Percentiles rank a stretch among this genome's conserved stretches.
Evolutionary conservation across 1,140 invertebrate genomes (phyloP).

Genomic region (Agraylea sexmaculata): DNA sequence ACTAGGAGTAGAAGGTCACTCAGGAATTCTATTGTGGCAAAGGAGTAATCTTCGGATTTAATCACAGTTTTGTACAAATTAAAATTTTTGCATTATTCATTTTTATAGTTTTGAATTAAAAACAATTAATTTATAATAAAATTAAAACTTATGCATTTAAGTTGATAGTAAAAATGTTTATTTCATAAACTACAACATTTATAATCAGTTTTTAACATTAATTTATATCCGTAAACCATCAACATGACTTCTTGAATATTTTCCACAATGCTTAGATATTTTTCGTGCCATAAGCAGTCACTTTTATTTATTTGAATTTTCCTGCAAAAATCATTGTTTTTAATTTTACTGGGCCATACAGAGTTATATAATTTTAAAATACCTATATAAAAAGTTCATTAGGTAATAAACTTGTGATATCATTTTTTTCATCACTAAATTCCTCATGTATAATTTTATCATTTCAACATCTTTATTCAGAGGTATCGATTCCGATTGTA

Average conservation of each 20-base stretch:
- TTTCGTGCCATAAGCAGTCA: conserved; percentile 27
- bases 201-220: conserved; percentile 13
- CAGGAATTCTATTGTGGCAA: too few relatives aligned
- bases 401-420: conserved; percentile 28
- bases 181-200: background rate
- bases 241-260: conserved; percentile 36
- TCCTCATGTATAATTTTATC: conserved; percentile 32
- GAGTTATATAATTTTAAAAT: conserved; percentile 5
- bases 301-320: background rate
- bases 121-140: background rate
- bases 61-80: too few relatives aligned
- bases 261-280: conserved; percentile 26
- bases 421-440: conserved; percentile 33
- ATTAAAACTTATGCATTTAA: background rate
- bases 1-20: too few relatives aligned
- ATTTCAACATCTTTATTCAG: conserved; percentile 37
- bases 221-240: conserved; percentile 32
- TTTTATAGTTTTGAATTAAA: too few relatives aligned
- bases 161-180: background rate
- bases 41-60: too few relatives aligned
- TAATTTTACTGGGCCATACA: background rate
- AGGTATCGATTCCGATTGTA: conserved; percentile 33
- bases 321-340: conserved; percentile 8
- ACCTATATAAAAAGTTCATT: conserved; percentile 18
- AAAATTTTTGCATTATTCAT: too few relatives aligned